Evolutionary conservation across 2,888 invertebrate genomes (phyloP).

Genomic region (Agrochola circellaris): DNA sequence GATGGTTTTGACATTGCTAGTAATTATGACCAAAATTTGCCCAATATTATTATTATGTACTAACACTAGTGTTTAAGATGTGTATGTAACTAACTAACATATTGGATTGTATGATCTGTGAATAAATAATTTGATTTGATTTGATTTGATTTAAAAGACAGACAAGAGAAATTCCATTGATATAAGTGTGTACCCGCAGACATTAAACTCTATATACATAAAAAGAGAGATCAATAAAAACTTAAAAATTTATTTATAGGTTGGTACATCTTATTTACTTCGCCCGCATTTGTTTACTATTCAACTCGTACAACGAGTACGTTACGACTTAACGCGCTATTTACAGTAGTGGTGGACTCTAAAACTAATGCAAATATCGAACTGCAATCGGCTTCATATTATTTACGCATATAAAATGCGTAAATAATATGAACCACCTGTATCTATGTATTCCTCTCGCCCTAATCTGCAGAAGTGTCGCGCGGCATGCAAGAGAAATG

Average conservation of each 20-base stretch:
- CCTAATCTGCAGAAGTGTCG: constrained; percentile 82
- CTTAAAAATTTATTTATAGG: background rate
- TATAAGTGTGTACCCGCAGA: background rate
- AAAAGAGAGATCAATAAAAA: constrained; percentile 1
- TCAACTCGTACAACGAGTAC: background rate
- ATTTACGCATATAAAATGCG: too few species aligned
- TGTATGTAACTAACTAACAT: too few species aligned
- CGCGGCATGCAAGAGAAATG: constrained; percentile 83
- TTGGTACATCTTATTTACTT: background rate
- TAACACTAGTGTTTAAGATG: too few species aligned
- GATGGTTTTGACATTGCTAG: too few species aligned
- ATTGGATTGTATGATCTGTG: too few species aligned
- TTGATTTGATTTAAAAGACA: too few species aligned
- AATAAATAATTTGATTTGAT: too few species aligned
- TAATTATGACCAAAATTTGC: too few species aligned
- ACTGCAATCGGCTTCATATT: too few species aligned
- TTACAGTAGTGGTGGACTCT: constrained; percentile 5
- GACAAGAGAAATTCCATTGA: background rate
- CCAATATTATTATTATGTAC: too few species aligned
- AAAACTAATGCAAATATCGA: constrained; percentile 35
- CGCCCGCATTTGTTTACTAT: constrained; percentile 4
- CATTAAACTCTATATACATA: background rate
- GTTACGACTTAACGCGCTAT: background rate
- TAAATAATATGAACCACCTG: constrained; percentile 61
- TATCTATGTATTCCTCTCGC: constrained; percentile 76